Evolutionary conservation across 2,888 invertebrate genomes (phyloP), one percentile per base, ranked within the genome.

Genomic region (Synanthedon myopaeformis): DNA sequence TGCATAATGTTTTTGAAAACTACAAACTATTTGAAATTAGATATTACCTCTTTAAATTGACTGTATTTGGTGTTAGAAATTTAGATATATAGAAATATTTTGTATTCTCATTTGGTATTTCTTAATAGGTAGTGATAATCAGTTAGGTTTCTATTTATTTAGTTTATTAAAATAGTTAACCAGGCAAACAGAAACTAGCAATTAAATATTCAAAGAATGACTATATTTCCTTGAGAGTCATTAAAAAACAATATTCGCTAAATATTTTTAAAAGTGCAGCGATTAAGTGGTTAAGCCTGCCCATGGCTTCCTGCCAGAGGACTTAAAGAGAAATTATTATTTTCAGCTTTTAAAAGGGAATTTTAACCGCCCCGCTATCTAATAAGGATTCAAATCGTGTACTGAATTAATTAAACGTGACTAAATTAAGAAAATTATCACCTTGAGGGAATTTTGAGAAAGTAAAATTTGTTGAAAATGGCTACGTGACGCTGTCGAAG

Each of bases 321-420:
- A 35, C 35, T 35, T 35, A 8, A 45, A 45, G 14, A 13, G 12
- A 45, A 45, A 45, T 45, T 45, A 45, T 45, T 13, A 13, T 45
- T 45, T 45, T 45, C 8, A 45, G 45, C 45, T 45, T 35, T 35
- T 13, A 45, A 45, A 45, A 5, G 6, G 45, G 14, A 45, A 45
- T 6, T 45, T 45, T 45, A 45, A 45, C 1, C 13, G 13, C 14
- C 45, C 13, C 13, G 45, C 65, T 65, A 69, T 69, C 64, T 61
- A 55, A 41, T 57, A 60, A 59, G 58, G 61, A 63, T 70, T 70
- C 63, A 56, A 62, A 61, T 61, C 63, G 64, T 66, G 62, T 57
- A 61, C 62, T 60, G 63, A 63, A 65, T 70, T 67, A 70, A 68
- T 68, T 69, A 56, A 41, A 41, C 49, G 53, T 28, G 56, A 53